Conservation (phyloP, 2,888 invertebrate genomes). For the Leucania comma region DNA sequence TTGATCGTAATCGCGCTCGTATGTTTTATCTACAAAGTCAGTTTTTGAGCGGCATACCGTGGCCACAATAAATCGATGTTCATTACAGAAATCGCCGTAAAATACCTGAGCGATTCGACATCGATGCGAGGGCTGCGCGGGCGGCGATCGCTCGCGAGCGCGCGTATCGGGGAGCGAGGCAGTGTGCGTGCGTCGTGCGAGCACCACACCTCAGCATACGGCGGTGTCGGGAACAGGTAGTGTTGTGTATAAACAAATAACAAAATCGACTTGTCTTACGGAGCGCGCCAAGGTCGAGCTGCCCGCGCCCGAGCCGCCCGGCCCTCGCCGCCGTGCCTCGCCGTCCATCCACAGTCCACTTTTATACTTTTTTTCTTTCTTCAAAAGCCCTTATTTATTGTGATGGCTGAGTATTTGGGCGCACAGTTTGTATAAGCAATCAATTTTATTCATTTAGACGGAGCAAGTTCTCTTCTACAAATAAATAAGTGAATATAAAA, state of each 20-base stretch:
- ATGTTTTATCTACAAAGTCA: conserved; percentile 83
- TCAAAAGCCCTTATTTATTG: conserved; percentile 89
- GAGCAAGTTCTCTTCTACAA: conserved; percentile 86
- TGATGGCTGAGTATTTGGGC: conserved; percentile 90
- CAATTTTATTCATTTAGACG: conserved; percentile 91
- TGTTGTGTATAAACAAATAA: conserved; percentile 91
- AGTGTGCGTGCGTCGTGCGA: conserved; percentile 67
- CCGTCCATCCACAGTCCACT: conserved; percentile 78
- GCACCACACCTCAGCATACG: conserved; percentile 67
- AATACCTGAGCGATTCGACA: conserved; percentile 85
- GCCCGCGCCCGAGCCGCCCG: conserved; percentile 66
- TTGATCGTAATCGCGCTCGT: conserved; percentile 81
- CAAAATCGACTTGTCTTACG: conserved; percentile 90
- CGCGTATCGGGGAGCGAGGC: conserved; percentile 55
- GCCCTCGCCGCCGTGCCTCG: conserved; percentile 64
- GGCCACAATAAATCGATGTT: conserved; percentile 86
- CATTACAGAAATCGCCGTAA: conserved; percentile 89
- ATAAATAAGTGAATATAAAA: conserved; percentile 83
- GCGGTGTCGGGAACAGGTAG: conserved; percentile 83
- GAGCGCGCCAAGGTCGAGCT: conserved; percentile 86
- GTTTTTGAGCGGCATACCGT: conserved; percentile 82
- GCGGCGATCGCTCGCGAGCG: conserved; percentile 58
- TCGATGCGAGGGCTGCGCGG: conserved; percentile 74
- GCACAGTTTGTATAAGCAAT: conserved; percentile 91
- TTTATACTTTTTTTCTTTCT: conserved; percentile 81